These are phyloP conservation scores for Campoplex capitator DNA, from an alignment of 2,888 invertebrate genomes.

Conservation along the genomic window DNA sequence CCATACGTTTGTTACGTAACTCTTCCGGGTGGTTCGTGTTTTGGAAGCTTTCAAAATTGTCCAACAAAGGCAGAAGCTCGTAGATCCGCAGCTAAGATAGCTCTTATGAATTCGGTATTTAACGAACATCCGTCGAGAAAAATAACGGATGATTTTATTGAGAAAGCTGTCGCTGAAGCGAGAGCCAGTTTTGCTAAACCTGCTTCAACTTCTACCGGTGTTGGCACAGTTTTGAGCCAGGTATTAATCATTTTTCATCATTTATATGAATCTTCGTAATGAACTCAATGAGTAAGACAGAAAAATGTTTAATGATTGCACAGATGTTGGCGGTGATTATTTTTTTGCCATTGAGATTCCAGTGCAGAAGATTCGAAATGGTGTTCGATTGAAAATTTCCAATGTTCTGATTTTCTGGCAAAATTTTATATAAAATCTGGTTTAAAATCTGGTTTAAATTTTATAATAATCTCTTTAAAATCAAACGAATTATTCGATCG, in stretches of 20 bases:
- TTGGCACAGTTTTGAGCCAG: conserved; percentile 59
- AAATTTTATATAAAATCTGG: too few relatives aligned
- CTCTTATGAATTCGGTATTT: conserved; percentile 98
- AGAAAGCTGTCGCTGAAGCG: conserved; percentile 97
- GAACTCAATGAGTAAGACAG: background rate
- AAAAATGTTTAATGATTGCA: too few relatives aligned
- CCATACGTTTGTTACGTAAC: conserved; percentile 98
- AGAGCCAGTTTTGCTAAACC: conserved; percentile 88
- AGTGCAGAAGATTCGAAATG: too few relatives aligned
- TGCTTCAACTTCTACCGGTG: conserved; percentile 77
- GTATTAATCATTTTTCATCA: conserved; percentile 11
- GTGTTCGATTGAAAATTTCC: too few relatives aligned
- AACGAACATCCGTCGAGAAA: conserved; percentile 97
- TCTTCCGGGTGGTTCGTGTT: conserved; percentile 97
- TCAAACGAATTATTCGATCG: background rate
- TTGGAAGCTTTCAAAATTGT: conserved; percentile 97
- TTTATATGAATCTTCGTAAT: background rate
- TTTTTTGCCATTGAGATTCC: too few relatives aligned
- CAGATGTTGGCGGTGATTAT: too few relatives aligned
- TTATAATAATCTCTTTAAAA: too few relatives aligned
- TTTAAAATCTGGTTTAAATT: too few relatives aligned
- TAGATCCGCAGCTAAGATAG: conserved; percentile 97
- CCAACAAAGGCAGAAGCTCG: conserved; percentile 98
- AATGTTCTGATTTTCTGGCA: too few relatives aligned
- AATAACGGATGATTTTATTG: conserved; percentile 97